Evolutionary conservation across 1,140 invertebrate genomes (phyloP).

Genomic region (Zaprionus nigranus): DNA sequence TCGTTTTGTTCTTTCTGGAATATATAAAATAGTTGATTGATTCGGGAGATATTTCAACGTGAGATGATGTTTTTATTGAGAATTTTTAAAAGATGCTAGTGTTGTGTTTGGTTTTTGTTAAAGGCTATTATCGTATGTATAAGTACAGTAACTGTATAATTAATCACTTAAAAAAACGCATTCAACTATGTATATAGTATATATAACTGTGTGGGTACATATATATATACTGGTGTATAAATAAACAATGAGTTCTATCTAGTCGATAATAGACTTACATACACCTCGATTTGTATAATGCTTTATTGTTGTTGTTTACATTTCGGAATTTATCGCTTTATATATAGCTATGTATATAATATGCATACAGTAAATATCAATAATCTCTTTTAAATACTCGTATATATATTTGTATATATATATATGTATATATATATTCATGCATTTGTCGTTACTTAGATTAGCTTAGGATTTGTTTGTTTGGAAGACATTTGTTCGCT

Average conservation of each 20-base stretch:
- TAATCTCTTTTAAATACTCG: slow-evolving; percentile 26
- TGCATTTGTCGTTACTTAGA: slow-evolving; percentile 47
- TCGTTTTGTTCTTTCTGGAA: slow-evolving; percentile 5
- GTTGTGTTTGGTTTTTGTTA: slow-evolving; percentile 71
- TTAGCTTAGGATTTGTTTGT: slow-evolving; percentile 53
- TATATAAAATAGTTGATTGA: not conserved
- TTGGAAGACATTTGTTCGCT: slow-evolving; percentile 82
- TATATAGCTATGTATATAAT: slow-evolving; percentile 35
- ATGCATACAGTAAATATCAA: slow-evolving; percentile 55
- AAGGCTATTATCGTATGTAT: slow-evolving; percentile 68
- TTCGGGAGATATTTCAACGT: slow-evolving; percentile 56
- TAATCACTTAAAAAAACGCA: slow-evolving; percentile 75
- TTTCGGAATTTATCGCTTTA: slow-evolving; percentile 48
- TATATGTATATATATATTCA: slow-evolving; percentile 43
- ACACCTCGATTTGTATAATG: slow-evolving; percentile 58
- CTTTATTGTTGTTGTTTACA: slow-evolving; percentile 55
- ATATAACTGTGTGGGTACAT: slow-evolving; percentile 25
- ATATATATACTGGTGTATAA: slow-evolving; percentile 51
- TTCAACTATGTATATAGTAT: slow-evolving; percentile 61
- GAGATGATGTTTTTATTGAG: slow-evolving; percentile 77
- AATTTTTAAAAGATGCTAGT: slow-evolving; percentile 76
- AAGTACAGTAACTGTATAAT: slow-evolving; percentile 75
- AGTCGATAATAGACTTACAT: slow-evolving; percentile 58
- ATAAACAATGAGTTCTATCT: slow-evolving; percentile 79
- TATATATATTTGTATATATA: slow-evolving; percentile 32